These are phyloP conservation scores for Lochmaea crataegi DNA, from an alignment of 2,888 invertebrate genomes.

Conservation along the genomic window DNA sequence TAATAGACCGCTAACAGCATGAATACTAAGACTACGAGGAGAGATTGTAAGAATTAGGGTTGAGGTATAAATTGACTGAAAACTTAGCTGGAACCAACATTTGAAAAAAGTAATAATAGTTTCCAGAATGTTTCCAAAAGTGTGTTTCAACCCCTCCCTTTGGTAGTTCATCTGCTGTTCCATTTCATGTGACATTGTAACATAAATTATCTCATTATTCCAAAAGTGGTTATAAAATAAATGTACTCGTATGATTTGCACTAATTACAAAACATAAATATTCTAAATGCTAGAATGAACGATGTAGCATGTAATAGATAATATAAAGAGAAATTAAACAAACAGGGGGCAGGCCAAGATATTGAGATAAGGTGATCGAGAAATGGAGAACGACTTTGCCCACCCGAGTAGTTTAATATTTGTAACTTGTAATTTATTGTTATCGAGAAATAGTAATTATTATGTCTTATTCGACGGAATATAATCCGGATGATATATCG, in stretches of 20 bases:
- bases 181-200: too few relatives aligned
- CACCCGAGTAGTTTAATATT: conserved; percentile 61
- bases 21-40: too few relatives aligned
- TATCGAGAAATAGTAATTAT: conserved; percentile 62
- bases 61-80: too few relatives aligned
- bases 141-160: too few relatives aligned
- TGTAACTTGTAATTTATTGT: conserved; percentile 59
- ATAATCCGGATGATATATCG: conserved; percentile 41
- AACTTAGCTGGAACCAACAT: too few relatives aligned
- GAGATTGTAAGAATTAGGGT: too few relatives aligned
- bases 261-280: conserved; percentile 8
- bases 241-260: background rate
- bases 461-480: conserved; percentile 55
- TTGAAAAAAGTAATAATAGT: too few relatives aligned
- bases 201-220: too few relatives aligned
- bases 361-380: conserved; percentile 57
- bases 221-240: too few relatives aligned
- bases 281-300: background rate
- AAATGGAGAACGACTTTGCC: conserved; percentile 62
- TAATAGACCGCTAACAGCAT: too few relatives aligned
- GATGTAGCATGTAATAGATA: conserved; percentile 53
- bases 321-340: conserved; percentile 57
- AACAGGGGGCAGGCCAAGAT: conserved; percentile 60
- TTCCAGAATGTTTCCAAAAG: too few relatives aligned
- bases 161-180: too few relatives aligned